These are phyloP conservation scores for Esox masquinongy DNA, from an alignment of 2,797 vertebrate genomes.

Conservation along the genomic window DNA sequence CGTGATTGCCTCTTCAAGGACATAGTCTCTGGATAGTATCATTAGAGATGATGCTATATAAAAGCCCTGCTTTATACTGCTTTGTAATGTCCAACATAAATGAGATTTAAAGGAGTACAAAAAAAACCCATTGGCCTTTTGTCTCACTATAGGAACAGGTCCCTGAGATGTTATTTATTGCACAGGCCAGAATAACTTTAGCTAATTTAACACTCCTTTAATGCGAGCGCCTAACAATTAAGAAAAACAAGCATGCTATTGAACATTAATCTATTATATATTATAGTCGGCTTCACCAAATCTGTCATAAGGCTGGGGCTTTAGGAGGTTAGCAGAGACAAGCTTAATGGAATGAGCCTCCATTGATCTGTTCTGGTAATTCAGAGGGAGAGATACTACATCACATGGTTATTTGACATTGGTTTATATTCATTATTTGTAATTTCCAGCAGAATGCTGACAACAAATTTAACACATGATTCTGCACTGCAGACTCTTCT, in stretches of 20 bases:
- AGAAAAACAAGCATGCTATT: slow-evolving; percentile 60
- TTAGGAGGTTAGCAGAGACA: slow-evolving; percentile 60
- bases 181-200: slow-evolving; percentile 38
- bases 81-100: slow-evolving; percentile 45
- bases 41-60: slow-evolving; percentile 59
- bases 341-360: slow-evolving; percentile 72
- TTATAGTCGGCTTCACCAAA: slow-evolving; percentile 51
- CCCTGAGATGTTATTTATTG: neutral
- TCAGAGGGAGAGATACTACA: slow-evolving; percentile 28
- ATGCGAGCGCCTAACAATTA: slow-evolving; percentile 50
- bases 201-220: slow-evolving; percentile 38
- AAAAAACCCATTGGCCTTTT: slow-evolving; percentile 21
- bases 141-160: neutral
- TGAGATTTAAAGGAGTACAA: slow-evolving; percentile 30
- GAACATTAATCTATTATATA: slow-evolving; percentile 68
- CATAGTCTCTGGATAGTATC: slow-evolving; percentile 59
- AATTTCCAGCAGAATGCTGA: slow-evolving; percentile 53
- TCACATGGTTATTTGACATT: slow-evolving; percentile 43
- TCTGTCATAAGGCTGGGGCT: slow-evolving; percentile 54
- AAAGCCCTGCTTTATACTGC: slow-evolving; percentile 40
- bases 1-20: slow-evolving; percentile 67
- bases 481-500: slow-evolving; percentile 15
- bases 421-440: slow-evolving; percentile 59
- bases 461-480: slow-evolving; percentile 51
- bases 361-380: slow-evolving; percentile 65